phyloP scores from a whole-genome alignment of 1,140 invertebrate species.

The Colletes gigas region DNA sequence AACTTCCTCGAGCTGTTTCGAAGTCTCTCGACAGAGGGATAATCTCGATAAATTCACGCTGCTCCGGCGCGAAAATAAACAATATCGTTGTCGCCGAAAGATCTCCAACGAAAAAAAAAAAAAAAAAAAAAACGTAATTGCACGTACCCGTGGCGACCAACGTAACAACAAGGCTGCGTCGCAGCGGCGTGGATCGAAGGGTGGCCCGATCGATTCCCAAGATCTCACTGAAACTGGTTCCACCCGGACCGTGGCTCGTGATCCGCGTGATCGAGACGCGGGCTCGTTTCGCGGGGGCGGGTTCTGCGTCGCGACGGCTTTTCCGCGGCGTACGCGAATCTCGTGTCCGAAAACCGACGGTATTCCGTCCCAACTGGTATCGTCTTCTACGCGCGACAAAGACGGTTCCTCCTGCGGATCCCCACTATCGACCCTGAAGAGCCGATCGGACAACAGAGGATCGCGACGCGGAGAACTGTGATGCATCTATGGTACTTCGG shows the following conservation, averaged over 20 bases:
- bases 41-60: too few relatives aligned
- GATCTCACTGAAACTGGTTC: neutral
- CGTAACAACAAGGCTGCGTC: too few relatives aligned
- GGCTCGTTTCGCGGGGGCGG: constrained; percentile 10
- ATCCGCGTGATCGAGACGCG: neutral
- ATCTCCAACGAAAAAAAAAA: too few relatives aligned
- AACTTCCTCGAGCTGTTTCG: too few relatives aligned
- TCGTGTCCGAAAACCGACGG: constrained; percentile 71
- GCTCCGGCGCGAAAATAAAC: too few relatives aligned
- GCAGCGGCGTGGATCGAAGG: neutral
- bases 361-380: constrained; percentile 71
- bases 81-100: too few relatives aligned
- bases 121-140: too few relatives aligned
- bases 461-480: constrained; percentile 49
- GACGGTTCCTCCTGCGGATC: constrained; percentile 51
- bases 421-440: constrained; percentile 65
- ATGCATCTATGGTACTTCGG: constrained; percentile 55
- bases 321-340: constrained; percentile 16
- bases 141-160: neutral
- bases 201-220: neutral
- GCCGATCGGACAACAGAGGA: constrained; percentile 46
- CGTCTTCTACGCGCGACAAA: constrained; percentile 46
- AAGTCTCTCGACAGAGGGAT: too few relatives aligned
- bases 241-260: neutral
- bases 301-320: constrained; percentile 8